phyloP scores from a whole-genome alignment of 2,113 vertebrate species.

The Lophius piscatorius region DNA sequence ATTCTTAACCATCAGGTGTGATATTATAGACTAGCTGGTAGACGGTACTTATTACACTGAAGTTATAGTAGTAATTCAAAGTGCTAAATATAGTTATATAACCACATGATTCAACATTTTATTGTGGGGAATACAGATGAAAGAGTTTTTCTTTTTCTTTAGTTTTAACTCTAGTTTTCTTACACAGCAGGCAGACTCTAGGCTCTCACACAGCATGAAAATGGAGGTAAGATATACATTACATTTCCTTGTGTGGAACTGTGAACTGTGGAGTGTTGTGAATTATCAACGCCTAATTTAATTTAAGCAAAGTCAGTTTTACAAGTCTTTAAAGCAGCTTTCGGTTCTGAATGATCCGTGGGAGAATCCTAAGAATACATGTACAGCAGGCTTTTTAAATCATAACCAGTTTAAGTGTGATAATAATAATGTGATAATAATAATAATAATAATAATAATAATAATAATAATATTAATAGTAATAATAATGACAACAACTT shows the following conservation, averaged over 20 bases:
- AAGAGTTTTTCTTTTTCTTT: too few relatives aligned
- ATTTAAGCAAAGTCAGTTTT: conserved; percentile 25
- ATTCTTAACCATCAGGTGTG: conserved; percentile 10
- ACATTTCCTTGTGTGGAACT: conserved; percentile 14
- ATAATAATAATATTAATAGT: too few relatives aligned
- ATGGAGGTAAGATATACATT: neutral
- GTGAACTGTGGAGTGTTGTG: too few relatives aligned
- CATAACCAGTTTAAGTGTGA: conserved; percentile 26
- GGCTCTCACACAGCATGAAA: conserved; percentile 4
- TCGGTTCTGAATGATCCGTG: conserved; percentile 18
- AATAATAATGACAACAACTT: too few relatives aligned
- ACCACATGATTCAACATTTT: too few relatives aligned
- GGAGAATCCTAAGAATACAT: conserved; percentile 1
- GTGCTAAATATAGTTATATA: too few relatives aligned
- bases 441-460: too few relatives aligned
- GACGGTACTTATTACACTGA: conserved; percentile 24
- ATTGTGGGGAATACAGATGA: too few relatives aligned
- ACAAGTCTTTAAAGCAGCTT: conserved; percentile 32
- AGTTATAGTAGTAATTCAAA: neutral
- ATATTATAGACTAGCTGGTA: neutral
- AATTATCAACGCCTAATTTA: conserved; percentile 14
- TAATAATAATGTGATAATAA: too few relatives aligned
- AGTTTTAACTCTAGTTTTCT: too few relatives aligned
- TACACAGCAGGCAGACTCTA: too few relatives aligned
- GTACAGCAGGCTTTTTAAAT: conserved; percentile 32